Evolutionary conservation across 1,140 invertebrate species (phyloP), one percentile per base, ranked within the genome.

Genomic region (Orussus abietinus): DNA sequence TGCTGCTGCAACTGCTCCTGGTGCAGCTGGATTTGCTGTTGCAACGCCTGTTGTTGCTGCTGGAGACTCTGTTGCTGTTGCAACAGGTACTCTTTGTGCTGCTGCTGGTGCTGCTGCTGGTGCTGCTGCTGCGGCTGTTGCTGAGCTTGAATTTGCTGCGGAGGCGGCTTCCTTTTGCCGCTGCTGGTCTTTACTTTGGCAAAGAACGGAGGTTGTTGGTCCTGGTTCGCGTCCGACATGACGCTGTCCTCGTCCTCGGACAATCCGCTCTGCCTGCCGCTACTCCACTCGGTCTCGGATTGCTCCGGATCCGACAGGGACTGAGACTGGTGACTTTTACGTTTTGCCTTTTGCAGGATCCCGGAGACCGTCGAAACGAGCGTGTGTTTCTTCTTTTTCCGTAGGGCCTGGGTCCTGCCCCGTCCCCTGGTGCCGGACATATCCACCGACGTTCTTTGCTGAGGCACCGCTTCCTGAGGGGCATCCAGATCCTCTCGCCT

Each of bases 291-390:
- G 14, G 80, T 81, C 66, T 88, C 85, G 1, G 85, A 86, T 29
- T 85, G 84, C 66, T 88, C 85, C 3, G 84, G 83, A 66, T 87
- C 85, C 5, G 85, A 88, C 18, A 86, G 51, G 0, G 81, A 86
- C 49, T 79, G 80, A 10, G 69, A 67, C 3, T 69, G 69, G 45
- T 74, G 66, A 45, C 76, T 78, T 71, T 80, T 80, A 53, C 83
- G 66, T 66, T 85, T 84, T 0, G 85, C 84, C 72, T 88, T 88
- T 63, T 88, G 85, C 19, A 90, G 65, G 52, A 89, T 81, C 5
- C 85, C 85, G 0, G 86, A 86, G 56, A 90, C 82, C 1, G 85
- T 88, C 0, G 85, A 85, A 1, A 88, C 84, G 22, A 90, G 69
- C 10, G 81, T 80, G 58, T 86, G 84, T 56, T 86, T 86, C 64